A percentile compares a stretch with the other conserved stretches of the same genome.
Conservation (phyloP, 2,888 invertebrate genomes). For the Xanthostigma xanthostigma region DNA sequence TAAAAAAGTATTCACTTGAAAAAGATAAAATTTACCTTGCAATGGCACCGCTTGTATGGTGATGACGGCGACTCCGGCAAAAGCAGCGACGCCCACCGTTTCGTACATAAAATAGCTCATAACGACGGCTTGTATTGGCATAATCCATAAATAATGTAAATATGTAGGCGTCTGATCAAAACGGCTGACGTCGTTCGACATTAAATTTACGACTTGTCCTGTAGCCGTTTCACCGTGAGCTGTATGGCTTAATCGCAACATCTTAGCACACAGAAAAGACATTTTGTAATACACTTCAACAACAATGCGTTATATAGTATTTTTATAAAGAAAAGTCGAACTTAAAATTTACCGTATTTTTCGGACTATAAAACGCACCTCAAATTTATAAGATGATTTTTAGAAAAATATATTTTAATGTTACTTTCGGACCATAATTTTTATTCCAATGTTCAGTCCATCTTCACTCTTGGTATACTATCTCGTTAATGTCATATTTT, state of each 20-base stretch:
- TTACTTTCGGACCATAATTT: too few relatives aligned
- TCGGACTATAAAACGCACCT: too few relatives aligned
- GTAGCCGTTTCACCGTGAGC: constrained; percentile 69
- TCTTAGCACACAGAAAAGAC: constrained; percentile 21
- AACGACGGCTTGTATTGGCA: constrained; percentile 56
- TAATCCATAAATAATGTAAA: constrained; percentile 66
- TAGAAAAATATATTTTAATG: too few relatives aligned
- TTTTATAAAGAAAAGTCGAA: not conserved
- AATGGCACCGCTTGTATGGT: constrained; percentile 33
- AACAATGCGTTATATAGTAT: not conserved
- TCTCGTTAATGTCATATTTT: too few relatives aligned
- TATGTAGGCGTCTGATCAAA: constrained; percentile 58
- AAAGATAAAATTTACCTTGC: constrained; percentile 26
- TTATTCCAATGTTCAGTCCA: too few relatives aligned
- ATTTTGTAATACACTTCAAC: not conserved
- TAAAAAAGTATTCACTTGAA: too few relatives aligned
- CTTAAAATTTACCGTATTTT: too few relatives aligned
- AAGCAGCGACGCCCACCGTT: constrained; percentile 35
- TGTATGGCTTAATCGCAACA: constrained; percentile 45
- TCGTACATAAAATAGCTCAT: constrained; percentile 43
- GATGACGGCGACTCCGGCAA: constrained; percentile 42
- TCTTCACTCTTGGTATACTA: too few relatives aligned
- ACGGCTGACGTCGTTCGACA: constrained; percentile 74
- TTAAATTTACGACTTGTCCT: constrained; percentile 68
- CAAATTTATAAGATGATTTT: too few relatives aligned